Evolutionary conservation across 1,140 invertebrate species (phyloP).

Genomic region (Pissodes strobi): DNA sequence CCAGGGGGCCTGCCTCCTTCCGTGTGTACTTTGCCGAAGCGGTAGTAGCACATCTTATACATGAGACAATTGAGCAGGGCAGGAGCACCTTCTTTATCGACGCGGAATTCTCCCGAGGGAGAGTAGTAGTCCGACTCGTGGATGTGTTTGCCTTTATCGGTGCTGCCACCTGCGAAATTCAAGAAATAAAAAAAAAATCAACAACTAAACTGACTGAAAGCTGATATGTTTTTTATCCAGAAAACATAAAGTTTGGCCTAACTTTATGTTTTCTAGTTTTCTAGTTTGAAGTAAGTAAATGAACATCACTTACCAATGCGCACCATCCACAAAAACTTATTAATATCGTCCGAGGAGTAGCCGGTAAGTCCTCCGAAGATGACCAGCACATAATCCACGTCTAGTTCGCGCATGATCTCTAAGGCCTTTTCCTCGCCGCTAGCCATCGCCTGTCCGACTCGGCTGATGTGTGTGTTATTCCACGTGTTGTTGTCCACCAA

Average conservation of each 20-base stretch:
- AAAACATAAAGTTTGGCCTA: no score
- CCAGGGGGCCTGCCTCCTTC: conserved; percentile 88
- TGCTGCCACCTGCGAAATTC: conserved; percentile 87
- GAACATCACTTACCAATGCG: conserved; percentile 69
- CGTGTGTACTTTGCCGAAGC: conserved; percentile 92
- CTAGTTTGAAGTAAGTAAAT: background rate
- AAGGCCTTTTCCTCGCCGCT: conserved; percentile 95
- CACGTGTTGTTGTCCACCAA: conserved; percentile 99
- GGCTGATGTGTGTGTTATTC: conserved; percentile 96
- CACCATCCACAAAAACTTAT: conserved; percentile 99
- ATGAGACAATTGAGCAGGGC: conserved; percentile 90
- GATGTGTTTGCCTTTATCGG: conserved; percentile 91
- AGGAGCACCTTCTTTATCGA: conserved; percentile 87
- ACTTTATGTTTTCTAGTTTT: background rate
- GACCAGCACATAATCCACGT: conserved; percentile 97
- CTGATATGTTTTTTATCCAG: no score
- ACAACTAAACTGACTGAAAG: background rate
- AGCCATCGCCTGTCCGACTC: conserved; percentile 97
- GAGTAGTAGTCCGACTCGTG: conserved; percentile 97
- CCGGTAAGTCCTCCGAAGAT: conserved; percentile 98
- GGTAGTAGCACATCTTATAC: conserved; percentile 97
- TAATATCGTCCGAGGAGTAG: conserved; percentile 97
- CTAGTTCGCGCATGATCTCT: conserved; percentile 95
- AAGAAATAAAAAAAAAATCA: no score
- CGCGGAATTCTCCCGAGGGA: conserved; percentile 88